Evolutionary conservation across 2,888 invertebrate species (phyloP).

Genomic region (Apocheima hispidaria): DNA sequence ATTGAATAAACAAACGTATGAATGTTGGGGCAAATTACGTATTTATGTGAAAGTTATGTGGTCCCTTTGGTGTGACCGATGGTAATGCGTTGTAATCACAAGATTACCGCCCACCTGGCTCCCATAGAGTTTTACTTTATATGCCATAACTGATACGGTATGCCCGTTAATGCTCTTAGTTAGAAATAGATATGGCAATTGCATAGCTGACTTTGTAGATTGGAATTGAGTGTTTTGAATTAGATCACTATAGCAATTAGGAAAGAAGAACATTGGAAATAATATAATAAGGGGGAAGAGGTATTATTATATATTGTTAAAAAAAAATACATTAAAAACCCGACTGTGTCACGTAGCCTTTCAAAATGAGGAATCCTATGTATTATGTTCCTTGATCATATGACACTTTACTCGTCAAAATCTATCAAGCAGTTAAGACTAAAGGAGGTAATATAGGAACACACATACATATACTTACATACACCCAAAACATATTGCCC

Average conservation of each 20-base stretch:
- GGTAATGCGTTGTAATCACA: slow-evolving; percentile 77
- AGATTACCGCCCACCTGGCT: slow-evolving; percentile 77
- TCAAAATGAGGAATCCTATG: too few relatives aligned
- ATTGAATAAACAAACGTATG: slow-evolving; percentile 74
- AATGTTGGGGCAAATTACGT: slow-evolving; percentile 74
- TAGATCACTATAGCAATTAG: too few relatives aligned
- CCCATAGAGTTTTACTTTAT: slow-evolving; percentile 57
- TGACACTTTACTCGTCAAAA: too few relatives aligned
- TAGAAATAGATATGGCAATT: slow-evolving; percentile 27
- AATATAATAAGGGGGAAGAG: too few relatives aligned
- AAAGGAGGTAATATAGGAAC: too few relatives aligned
- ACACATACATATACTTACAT: too few relatives aligned
- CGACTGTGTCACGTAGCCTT: too few relatives aligned
- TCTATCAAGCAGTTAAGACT: too few relatives aligned
- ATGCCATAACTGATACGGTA: slow-evolving; percentile 48
- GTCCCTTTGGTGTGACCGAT: slow-evolving; percentile 64
- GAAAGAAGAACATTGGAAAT: neutral
- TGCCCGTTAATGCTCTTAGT: slow-evolving; percentile 18
- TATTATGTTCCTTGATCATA: too few relatives aligned
- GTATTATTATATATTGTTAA: too few relatives aligned
- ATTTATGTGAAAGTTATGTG: slow-evolving; percentile 72
- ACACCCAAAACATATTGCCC: too few relatives aligned
- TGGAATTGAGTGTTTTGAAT: neutral
- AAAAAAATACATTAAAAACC: too few relatives aligned
- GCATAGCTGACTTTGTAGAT: neutral